Evolutionary conservation across 2,797 vertebrate genomes (phyloP).

Genomic region (Spheniscus humboldti): DNA sequence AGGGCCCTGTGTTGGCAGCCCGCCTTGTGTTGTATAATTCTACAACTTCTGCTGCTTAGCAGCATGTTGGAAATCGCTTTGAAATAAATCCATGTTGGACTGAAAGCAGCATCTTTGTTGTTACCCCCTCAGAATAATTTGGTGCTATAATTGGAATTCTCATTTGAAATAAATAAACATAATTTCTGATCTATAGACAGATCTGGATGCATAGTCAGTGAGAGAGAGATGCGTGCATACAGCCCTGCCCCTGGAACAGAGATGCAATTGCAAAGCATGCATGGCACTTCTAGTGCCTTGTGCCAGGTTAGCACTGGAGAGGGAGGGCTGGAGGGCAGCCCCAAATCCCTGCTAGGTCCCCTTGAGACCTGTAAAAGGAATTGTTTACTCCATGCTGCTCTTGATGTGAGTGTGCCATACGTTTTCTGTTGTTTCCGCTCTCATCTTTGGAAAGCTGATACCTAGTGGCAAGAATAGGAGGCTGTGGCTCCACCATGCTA

Average conservation of each 20-base stretch:
- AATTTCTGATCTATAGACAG: not conserved
- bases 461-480: not conserved
- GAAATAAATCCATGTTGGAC: slow-evolving; percentile 53
- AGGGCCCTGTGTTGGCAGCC: slow-evolving; percentile 49
- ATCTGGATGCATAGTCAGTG: not conserved
- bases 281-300: not conserved
- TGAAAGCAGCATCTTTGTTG: slow-evolving; percentile 52
- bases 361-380: not conserved
- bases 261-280: not conserved
- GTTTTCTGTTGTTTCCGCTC: not conserved
- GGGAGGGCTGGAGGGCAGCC: not conserved
- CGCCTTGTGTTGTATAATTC: slow-evolving; percentile 36
- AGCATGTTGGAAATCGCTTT: slow-evolving; percentile 34
- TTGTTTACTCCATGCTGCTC: not conserved
- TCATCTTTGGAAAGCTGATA: not conserved
- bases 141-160: slow-evolving; percentile 48
- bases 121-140: slow-evolving; percentile 54
- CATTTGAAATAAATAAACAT: slow-evolving; percentile 41
- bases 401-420: not conserved
- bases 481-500: not conserved
- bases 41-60: slow-evolving; percentile 57
- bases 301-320: not conserved
- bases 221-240: not conserved
- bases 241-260: not conserved
- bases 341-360: not conserved